Evolutionary conservation across 2,888 invertebrate genomes (phyloP).

Genomic region (Oscheius sp.): DNA sequence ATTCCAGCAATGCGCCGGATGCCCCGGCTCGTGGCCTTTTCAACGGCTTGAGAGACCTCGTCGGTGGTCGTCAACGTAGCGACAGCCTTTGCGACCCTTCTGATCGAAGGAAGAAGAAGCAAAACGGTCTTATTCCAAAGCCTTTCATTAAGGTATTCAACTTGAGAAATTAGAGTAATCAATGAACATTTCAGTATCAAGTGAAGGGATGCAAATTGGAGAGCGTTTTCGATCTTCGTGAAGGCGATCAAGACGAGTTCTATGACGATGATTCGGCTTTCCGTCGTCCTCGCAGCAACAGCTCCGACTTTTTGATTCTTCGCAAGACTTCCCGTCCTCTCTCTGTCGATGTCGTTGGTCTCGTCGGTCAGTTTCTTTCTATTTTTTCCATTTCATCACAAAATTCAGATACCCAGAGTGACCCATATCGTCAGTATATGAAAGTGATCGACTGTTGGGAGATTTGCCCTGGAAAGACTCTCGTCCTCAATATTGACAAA

Average conservation of each 20-base stretch:
- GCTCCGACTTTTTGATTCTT: conserved; percentile 54
- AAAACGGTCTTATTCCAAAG: too few species aligned
- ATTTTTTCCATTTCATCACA: neutral
- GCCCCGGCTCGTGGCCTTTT: too few species aligned
- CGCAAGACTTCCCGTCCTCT: conserved; percentile 58
- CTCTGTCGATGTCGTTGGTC: conserved; percentile 57
- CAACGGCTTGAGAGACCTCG: too few species aligned
- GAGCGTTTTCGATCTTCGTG: conserved; percentile 49
- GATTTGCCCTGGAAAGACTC: conserved; percentile 41
- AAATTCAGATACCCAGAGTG: conserved; percentile 44
- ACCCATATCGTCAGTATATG: conserved; percentile 61
- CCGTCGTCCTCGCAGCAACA: conserved; percentile 53
- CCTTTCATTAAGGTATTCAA: too few species aligned
- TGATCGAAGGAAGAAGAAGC: too few species aligned
- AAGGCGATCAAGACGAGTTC: conserved; percentile 32
- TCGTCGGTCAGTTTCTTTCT: conserved; percentile 44
- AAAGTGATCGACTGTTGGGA: conserved; percentile 54
- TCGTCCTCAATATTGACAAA: conserved; percentile 35
- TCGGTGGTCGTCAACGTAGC: too few species aligned
- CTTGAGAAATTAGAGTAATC: neutral
- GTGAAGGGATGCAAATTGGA: conserved; percentile 45
- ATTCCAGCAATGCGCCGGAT: too few species aligned
- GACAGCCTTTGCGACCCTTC: too few species aligned
- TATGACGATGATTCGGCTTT: conserved; percentile 55
- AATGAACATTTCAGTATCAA: too few species aligned